Evolutionary conservation across 2,888 invertebrate genomes (phyloP), one percentile per base, ranked within the genome.

Genomic region (Leptarthrus brevirostris): DNA sequence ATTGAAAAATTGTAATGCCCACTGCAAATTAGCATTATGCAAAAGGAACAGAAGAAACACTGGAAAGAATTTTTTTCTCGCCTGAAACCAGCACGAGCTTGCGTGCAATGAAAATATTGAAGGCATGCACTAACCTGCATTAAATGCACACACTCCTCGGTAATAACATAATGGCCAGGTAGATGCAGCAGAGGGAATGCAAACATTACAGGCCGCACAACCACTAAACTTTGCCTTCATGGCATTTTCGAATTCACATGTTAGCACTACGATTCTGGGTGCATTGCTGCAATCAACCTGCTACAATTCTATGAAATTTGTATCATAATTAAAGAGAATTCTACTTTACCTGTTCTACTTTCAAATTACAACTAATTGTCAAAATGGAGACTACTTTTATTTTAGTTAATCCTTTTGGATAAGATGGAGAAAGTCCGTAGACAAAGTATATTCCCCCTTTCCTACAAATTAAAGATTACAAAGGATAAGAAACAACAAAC

Each of bases 81-180:
- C 79, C 79, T 77, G 75, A 77, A 79, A 78, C 78, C 78, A 79
- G 78, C 78, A 79, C 78, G 79, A 79, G 78, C 77, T 79, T 78
- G 79, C 79, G 78, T 79, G 79, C 77, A 76, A 74, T 76, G 20
- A 72, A 49, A 73, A 73, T 24, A 66, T 26, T 20, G n/a, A 24
- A 73, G 26, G 61, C 73, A 61, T 75, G 73, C 70, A 73, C 56
- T 30, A 40, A 30, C 56, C 26, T 26, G 24, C 64, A 44, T 61
- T 64, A 64, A 24, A 24, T 22, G 16, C 22, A 44, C 44, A 24
- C 47, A 14, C 47, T 24, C 22, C n/a, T 49, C 49, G 5, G 47
- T 24, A 64, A 22, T 64, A 64, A 64, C 26, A 24, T 64, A 44
- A 44, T 44, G 24, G 64, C 14, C n/a, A 64, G 64, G 64, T 44